Percentiles rank a stretch among this genome's conserved stretches.
Conservation (phyloP, 2,888 invertebrate genomes). For the Pteria penguin region DNA sequence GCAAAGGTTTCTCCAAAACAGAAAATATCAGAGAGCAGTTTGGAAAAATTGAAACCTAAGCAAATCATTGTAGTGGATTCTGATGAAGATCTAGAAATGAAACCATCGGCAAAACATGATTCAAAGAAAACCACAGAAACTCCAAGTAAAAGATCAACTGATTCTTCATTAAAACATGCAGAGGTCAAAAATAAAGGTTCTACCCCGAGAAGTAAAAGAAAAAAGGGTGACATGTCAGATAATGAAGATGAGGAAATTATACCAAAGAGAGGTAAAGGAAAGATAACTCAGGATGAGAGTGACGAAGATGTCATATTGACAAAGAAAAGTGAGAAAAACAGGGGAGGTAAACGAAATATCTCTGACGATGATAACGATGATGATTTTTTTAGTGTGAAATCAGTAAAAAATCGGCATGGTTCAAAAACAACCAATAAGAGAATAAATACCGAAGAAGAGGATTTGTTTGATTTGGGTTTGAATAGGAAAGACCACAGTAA, state of each 20-base stretch:
- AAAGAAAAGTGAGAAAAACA: slow-evolving; percentile 17
- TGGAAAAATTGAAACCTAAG: not conserved
- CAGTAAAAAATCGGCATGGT: too few relatives aligned
- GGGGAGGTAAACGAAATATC: not conserved
- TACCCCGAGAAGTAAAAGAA: not conserved
- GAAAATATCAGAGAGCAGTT: not conserved
- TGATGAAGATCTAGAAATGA: slow-evolving; percentile 32
- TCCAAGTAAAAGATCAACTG: not conserved
- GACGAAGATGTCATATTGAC: slow-evolving; percentile 21
- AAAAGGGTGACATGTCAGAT: not conserved
- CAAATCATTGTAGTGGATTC: slow-evolving; percentile 22
- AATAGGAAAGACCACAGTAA: not conserved
- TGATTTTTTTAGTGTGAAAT: slow-evolving; percentile 10
- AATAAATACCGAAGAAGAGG: slow-evolving; percentile 1
- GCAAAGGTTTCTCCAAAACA: slow-evolving; percentile 1
- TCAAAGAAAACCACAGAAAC: not conserved
- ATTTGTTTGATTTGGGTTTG: not conserved
- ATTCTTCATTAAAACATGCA: not conserved
- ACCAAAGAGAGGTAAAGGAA: not conserved
- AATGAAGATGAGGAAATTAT: not conserved
- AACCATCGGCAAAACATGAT: not conserved
- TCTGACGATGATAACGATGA: not conserved
- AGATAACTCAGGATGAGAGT: slow-evolving; percentile 17
- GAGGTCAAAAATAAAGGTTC: too few relatives aligned
- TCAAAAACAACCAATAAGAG: not conserved